phyloP scores from a whole-genome alignment of 2,113 vertebrate species.

The Spermophilus dauricus region DNA sequence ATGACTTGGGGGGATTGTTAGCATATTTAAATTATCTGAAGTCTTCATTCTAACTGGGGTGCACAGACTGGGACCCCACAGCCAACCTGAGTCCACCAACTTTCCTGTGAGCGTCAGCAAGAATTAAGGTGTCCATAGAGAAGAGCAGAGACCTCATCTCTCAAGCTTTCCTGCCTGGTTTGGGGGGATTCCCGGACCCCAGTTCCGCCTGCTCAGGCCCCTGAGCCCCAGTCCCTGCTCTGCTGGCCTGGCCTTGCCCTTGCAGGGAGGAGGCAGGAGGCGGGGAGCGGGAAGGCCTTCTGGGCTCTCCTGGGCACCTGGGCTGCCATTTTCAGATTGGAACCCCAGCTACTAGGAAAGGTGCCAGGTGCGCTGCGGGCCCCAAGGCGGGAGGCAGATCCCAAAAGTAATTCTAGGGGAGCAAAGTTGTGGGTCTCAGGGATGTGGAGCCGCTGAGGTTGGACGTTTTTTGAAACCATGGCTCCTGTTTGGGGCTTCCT shows the following conservation, averaged over 20 bases:
- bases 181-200: background rate
- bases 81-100: background rate
- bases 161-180: fast-evolving
- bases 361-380: fast-evolving
- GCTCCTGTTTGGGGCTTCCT: too few relatives aligned
- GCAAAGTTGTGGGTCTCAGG: background rate
- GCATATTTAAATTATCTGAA: background rate
- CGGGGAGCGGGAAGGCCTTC: background rate
- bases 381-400: background rate
- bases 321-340: background rate
- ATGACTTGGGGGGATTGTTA: background rate
- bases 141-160: background rate
- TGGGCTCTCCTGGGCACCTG: fast-evolving
- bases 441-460: fast-evolving
- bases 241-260: background rate
- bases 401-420: fast-evolving
- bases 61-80: background rate
- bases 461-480: background rate
- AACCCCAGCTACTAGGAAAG: background rate
- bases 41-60: background rate
- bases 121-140: background rate
- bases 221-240: background rate
- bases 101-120: background rate
- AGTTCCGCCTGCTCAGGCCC: background rate
- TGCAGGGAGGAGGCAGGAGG: background rate